Percentiles rank a stretch among this genome's conserved stretches.
Conservation (phyloP, 2,113 vertebrate species). For the Carassius auratus region DNA sequence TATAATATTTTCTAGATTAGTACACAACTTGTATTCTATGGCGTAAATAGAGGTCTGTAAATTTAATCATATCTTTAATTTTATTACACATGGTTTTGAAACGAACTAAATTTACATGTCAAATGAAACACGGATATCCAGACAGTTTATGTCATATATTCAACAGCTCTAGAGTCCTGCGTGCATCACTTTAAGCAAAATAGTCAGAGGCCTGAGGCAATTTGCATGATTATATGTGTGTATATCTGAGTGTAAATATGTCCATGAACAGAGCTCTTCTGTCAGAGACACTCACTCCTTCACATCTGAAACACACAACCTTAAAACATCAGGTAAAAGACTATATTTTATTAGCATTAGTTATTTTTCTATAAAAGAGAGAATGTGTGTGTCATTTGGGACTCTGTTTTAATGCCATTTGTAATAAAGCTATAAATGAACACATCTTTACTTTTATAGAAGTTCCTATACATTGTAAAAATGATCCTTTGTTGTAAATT, state of each 20-base stretch:
- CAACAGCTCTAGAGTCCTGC: not conserved
- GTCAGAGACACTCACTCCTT: not conserved
- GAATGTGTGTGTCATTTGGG: not conserved
- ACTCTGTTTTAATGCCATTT: not conserved
- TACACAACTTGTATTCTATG: not conserved
- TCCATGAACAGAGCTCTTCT: not conserved
- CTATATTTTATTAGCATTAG: not conserved
- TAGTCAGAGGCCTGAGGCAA: slow-evolving; percentile 6
- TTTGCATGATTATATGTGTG: slow-evolving; percentile 68
- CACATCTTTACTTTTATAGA: not conserved
- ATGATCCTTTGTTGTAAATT: too few species aligned
- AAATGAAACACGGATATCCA: not conserved
- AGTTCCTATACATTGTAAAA: not conserved
- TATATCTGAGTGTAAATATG: slow-evolving; percentile 15
- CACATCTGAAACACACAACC: not conserved
- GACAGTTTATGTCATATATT: not conserved
- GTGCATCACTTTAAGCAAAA: slow-evolving; percentile 3
- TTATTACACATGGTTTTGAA: not conserved
- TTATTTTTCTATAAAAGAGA: not conserved
- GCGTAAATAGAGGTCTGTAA: not conserved
- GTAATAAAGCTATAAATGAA: not conserved
- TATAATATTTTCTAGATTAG: not conserved
- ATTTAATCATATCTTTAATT: not conserved
- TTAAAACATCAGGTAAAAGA: not conserved
- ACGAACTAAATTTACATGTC: not conserved